Evolutionary conservation across 1,140 invertebrate species (phyloP).

Genomic region (Camponotus vicinus): DNA sequence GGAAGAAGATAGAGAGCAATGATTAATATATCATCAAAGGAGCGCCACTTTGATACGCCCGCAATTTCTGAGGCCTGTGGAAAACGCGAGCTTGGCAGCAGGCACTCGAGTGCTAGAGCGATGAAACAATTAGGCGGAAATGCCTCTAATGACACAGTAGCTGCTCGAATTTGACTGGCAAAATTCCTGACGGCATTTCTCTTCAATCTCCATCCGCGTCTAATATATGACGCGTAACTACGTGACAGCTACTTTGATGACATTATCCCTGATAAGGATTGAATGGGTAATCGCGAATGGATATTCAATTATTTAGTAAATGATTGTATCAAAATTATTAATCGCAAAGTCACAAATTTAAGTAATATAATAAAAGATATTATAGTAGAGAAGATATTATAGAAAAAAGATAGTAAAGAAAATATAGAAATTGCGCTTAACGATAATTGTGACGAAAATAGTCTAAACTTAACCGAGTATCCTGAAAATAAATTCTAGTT

Average conservation of each 20-base stretch:
- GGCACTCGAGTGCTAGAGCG: constrained; percentile 49
- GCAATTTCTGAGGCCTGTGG: constrained; percentile 68
- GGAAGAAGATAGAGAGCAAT: constrained; percentile 2
- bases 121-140: constrained; percentile 75
- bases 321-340: constrained; percentile 9
- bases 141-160: constrained; percentile 73
- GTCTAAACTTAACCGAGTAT: not conserved
- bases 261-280: constrained; percentile 51
- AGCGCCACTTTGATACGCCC: constrained; percentile 61
- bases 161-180: constrained; percentile 68
- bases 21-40: constrained; percentile 76
- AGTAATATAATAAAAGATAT: not conserved
- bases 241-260: constrained; percentile 31
- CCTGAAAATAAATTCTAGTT: not conserved
- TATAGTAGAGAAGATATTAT: not conserved
- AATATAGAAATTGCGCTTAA: not conserved
- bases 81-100: constrained; percentile 55
- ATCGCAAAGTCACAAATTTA: not conserved
- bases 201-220: constrained; percentile 60
- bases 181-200: constrained; percentile 64
- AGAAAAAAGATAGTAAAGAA: no score
- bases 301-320: not conserved
- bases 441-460: not conserved
- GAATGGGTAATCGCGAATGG: not conserved
- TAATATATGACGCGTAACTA: constrained; percentile 34